Evolutionary conservation across 1,140 invertebrate species (phyloP).

Genomic region (Propsilocerus akamusi): DNA sequence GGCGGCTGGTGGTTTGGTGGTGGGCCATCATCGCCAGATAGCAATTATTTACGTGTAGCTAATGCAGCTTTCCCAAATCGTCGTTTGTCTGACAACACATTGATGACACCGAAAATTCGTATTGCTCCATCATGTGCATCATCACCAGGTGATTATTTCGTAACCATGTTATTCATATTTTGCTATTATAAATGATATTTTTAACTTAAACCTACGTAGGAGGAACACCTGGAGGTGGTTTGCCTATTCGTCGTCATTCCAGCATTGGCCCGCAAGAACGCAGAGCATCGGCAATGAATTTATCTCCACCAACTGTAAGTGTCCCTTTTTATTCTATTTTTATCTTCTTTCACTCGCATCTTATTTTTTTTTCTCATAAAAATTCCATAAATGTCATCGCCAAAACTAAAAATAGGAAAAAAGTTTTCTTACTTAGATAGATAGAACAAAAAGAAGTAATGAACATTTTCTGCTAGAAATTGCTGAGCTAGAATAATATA

Average conservation of each 20-base stretch:
- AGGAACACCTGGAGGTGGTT: slow-evolving; percentile 55
- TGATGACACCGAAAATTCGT: slow-evolving; percentile 76
- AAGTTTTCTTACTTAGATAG: too few relatives aligned
- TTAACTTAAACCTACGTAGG: background rate
- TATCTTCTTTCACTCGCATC: background rate
- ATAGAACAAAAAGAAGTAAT: too few relatives aligned
- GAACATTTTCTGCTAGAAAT: too few relatives aligned
- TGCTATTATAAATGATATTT: background rate
- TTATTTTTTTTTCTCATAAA: background rate
- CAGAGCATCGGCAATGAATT: slow-evolving; percentile 62
- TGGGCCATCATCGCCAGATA: slow-evolving; percentile 59
- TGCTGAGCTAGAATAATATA: too few relatives aligned
- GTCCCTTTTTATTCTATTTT: background rate
- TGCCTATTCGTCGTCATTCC: slow-evolving; percentile 71
- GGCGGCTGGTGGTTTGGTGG: slow-evolving; percentile 53
- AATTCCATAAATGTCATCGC: background rate
- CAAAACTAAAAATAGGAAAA: too few relatives aligned
- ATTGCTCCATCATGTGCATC: slow-evolving; percentile 70
- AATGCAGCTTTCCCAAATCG: slow-evolving; percentile 59
- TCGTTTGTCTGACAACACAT: slow-evolving; percentile 74
- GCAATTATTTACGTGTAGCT: slow-evolving; percentile 67
- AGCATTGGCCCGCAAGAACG: slow-evolving; percentile 76
- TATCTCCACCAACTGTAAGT: slow-evolving; percentile 71
- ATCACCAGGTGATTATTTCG: slow-evolving; percentile 39
- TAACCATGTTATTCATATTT: background rate